These are phyloP conservation scores for Meiosimyza platycephala DNA, from an alignment of 2,888 invertebrate species.

Conservation along the genomic window DNA sequence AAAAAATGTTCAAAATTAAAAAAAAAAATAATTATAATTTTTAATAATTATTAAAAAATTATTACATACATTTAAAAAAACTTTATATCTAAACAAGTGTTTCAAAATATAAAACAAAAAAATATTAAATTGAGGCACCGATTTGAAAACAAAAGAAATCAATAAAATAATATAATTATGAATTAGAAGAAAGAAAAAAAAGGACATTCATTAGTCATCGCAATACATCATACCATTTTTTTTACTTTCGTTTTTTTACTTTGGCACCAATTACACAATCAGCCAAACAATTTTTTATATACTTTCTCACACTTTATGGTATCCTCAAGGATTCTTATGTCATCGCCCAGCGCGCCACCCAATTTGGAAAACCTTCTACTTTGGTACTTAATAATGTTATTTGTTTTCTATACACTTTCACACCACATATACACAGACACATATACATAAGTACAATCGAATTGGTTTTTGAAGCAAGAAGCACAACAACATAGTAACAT, in stretches of 20 bases:
- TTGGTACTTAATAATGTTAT: background rate
- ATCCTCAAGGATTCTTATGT: conserved; percentile 18
- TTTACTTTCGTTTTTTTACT: background rate
- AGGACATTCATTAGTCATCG: background rate
- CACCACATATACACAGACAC: background rate
- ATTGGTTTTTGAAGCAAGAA: no score
- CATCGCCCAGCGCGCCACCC: conserved; percentile 16
- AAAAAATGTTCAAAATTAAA: conserved; percentile 32
- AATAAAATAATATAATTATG: conserved; percentile 9
- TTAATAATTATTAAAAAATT: no score
- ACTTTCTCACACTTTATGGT: background rate
- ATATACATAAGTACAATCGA: background rate
- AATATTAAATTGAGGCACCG: no score
- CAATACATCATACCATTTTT: background rate
- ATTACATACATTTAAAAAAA: no score
- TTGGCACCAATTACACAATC: background rate
- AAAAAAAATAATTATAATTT: conserved; percentile 1
- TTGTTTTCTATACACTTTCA: conserved; percentile 11
- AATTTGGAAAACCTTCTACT: background rate
- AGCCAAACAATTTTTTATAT: no score
- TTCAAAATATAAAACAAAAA: no score
- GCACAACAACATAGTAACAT: no score
- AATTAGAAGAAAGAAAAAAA: background rate
- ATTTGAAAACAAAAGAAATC: background rate
- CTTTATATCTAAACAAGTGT: no score